Evolutionary conservation across 2,113 vertebrate species (phyloP), one percentile per base, ranked within the genome.

Genomic region (Tiliqua scincoides): DNA sequence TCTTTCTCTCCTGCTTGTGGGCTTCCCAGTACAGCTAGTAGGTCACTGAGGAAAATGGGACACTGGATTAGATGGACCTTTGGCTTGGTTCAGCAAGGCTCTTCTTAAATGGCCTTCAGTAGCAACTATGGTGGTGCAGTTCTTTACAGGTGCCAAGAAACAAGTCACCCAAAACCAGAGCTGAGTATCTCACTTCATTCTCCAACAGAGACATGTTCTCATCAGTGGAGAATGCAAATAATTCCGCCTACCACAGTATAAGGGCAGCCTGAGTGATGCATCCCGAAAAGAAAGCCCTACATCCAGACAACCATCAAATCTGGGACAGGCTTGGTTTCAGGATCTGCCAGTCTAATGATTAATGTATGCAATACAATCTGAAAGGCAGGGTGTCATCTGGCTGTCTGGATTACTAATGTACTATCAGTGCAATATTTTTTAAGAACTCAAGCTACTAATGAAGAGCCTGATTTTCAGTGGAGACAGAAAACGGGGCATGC

Each of bases 241-340:
- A 0, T 32, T 87, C 78, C 10, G 59, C 40, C 18, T 17, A 4
- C 0, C 1, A 0, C 32, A 37, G 32, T 52, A 74, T 0, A 1
- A 77, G 67, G 63, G 54, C 0, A 2, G 81, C 9, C 23, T 5
- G 48, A 35, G 81, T 48, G 73, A 57, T 52, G 37, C 23, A 2
- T 25, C 11, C 65, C 59, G 15, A 63, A 74, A 23, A 11, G 5
- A 30, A 83, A 84, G 48, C 70, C 52, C 7, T 79, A 77, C 37
- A 80, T 20, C 32, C 32, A 27, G 83, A 0, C 0, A 74, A 11
- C 43, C 35, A 79, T 14, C 11, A 81, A 70, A 87, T 15, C 25
- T 15, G 6, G 0, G 0, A 23, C n/a, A 65, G 48, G 67, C 10
- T 2, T 17, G 25, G 68, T 43, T 73, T 32, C 83, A 82, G 71